Evolutionary conservation across 2,797 vertebrate species (phyloP).

Genomic region (Tragelaphus oryx): DNA sequence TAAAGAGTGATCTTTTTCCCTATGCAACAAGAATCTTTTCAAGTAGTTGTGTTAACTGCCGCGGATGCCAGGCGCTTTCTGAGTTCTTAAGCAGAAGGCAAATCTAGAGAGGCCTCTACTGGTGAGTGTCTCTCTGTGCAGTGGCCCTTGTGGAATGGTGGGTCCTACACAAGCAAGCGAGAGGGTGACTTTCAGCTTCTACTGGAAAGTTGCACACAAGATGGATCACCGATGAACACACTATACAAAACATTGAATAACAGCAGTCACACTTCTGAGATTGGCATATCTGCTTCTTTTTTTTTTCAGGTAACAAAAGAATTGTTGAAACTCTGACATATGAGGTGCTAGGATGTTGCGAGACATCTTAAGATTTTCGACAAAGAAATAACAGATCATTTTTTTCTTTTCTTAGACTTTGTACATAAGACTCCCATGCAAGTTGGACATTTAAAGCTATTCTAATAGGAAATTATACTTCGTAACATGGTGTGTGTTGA

Average conservation of each 20-base stretch:
- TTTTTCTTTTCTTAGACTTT: slow-evolving; percentile 42
- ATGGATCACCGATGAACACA: slow-evolving; percentile 56
- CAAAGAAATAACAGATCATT: slow-evolving; percentile 65
- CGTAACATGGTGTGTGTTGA: slow-evolving; percentile 12
- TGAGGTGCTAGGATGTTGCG: slow-evolving; percentile 50
- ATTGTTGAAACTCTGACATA: slow-evolving; percentile 61
- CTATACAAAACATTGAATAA: slow-evolving; percentile 54
- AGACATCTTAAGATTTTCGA: slow-evolving; percentile 71
- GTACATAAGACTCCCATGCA: slow-evolving; percentile 42
- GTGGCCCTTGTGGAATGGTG: slow-evolving; percentile 50
- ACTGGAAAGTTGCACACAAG: slow-evolving; percentile 69
- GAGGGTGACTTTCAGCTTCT: slow-evolving; percentile 62
- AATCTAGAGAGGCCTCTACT: slow-evolving; percentile 99
- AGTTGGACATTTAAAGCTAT: slow-evolving; percentile 62
- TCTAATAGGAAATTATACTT: slow-evolving; percentile 39
- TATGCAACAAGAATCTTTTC: slow-evolving; percentile 82
- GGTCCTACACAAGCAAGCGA: slow-evolving; percentile 43
- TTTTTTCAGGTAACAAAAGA: slow-evolving; percentile 57
- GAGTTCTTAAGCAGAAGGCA: slow-evolving; percentile 78
- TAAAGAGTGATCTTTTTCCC: slow-evolving; percentile 84
- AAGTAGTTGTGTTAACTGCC: slow-evolving; percentile 80
- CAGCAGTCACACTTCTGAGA: slow-evolving; percentile 56
- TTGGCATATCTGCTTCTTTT: slow-evolving; percentile 4
- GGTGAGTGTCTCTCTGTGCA: slow-evolving; percentile 80
- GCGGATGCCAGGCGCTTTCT: slow-evolving; percentile 65